phyloP scores from a whole-genome alignment of 2,797 vertebrate species.

The Taenioides sp. region DNA sequence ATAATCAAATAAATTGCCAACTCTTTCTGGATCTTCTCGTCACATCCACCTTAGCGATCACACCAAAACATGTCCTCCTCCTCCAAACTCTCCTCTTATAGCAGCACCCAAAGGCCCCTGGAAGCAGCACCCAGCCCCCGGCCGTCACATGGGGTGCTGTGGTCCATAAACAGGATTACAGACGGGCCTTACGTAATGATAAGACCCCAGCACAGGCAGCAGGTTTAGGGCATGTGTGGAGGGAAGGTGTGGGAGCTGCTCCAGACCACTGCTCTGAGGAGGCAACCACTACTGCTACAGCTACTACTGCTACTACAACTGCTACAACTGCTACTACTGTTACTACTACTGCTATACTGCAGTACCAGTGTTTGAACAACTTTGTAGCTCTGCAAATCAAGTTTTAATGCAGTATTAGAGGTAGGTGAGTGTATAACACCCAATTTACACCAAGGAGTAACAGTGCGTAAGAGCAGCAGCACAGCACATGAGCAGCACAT shows the following conservation, averaged over 20 bases:
- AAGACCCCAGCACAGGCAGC: conserved; percentile 49
- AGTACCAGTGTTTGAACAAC: too few species aligned
- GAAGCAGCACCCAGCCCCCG: conserved; percentile 31
- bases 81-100: conserved; percentile 57
- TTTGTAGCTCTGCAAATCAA: too few species aligned
- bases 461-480: too few species aligned
- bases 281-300: too few species aligned
- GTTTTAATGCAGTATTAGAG: too few species aligned
- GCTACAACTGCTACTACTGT: too few species aligned
- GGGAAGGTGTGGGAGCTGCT: conserved; percentile 46
- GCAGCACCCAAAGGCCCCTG: conserved; percentile 19
- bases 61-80: conserved; percentile 27
- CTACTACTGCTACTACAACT: too few species aligned
- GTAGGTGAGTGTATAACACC: too few species aligned
- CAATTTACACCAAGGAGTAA: too few species aligned
- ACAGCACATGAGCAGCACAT: too few species aligned
- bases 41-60: not conserved
- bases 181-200: conserved; percentile 50
- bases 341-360: too few species aligned
- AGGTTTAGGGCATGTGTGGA: conserved; percentile 53
- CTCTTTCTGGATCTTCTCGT: not conserved
- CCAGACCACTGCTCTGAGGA: not conserved
- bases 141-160: conserved; percentile 65
- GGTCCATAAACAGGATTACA: conserved; percentile 69
- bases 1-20: not conserved